Percentiles rank a stretch among this genome's conserved stretches.
Evolutionary conservation across 2,113 vertebrate genomes (phyloP).

Genomic region (Microtus oregoni): DNA sequence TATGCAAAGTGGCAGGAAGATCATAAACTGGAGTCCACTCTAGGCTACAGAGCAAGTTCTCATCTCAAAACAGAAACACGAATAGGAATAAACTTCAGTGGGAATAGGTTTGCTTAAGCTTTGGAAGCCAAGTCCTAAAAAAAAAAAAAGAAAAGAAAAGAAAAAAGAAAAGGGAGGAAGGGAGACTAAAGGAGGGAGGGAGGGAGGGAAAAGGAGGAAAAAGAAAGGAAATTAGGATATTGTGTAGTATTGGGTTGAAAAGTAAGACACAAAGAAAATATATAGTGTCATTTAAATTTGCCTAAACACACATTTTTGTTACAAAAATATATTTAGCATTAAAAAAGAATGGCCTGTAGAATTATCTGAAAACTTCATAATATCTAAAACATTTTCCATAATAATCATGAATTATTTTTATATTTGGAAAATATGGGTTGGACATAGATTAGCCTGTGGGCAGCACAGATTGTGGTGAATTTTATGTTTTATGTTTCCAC

Average conservation of each 20-base stretch:
- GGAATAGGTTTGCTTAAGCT: background rate
- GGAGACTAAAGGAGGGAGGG: no score
- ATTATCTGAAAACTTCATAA: background rate
- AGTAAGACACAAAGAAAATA: background rate
- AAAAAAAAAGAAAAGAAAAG: no score
- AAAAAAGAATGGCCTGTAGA: background rate
- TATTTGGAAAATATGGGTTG: background rate
- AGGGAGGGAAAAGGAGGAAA: no score
- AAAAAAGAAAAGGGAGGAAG: no score
- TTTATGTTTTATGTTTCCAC: constrained; percentile 21
- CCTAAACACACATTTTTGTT: constrained; percentile 25
- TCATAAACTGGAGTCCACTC: background rate
- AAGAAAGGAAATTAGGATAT: background rate
- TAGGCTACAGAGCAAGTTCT: background rate
- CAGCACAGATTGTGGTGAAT: background rate
- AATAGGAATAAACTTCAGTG: background rate
- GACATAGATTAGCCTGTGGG: background rate
- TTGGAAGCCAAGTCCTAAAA: background rate
- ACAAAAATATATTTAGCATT: background rate
- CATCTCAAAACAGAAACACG: background rate
- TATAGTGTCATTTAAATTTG: constrained; percentile 4
- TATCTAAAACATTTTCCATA: constrained; percentile 22
- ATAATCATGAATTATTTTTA: background rate
- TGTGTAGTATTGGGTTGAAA: background rate
- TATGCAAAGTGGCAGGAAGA: background rate